A percentile compares a stretch with the other conserved stretches of the same genome.
These are phyloP conservation scores for Phrynocephalus forsythii DNA, from an alignment of 2,797 vertebrate species.

Conservation along the genomic window DNA sequence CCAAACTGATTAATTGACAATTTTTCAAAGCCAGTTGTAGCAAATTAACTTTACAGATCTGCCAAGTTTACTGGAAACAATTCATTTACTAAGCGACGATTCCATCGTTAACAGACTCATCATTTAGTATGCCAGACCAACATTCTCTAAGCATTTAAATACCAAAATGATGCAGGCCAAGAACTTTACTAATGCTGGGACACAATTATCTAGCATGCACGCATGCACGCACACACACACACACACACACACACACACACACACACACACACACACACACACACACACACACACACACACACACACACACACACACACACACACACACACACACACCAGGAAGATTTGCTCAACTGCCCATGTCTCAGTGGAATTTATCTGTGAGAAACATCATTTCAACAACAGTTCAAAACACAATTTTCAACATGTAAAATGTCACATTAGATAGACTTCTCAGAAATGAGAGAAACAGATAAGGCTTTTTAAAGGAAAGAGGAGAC, in stretches of 20 bases:
- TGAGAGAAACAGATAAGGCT: not conserved
- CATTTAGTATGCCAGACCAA: constrained; percentile 56
- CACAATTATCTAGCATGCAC: not conserved
- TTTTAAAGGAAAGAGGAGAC: not conserved
- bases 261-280: no score
- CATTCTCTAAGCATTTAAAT: constrained; percentile 41
- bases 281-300: no score
- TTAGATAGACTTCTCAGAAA: not conserved
- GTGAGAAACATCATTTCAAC: not conserved
- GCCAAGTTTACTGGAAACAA: constrained; percentile 72
- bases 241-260: no score
- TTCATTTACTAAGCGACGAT: constrained; percentile 64
- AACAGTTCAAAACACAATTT: not conserved
- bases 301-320: no score
- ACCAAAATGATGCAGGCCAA: constrained; percentile 42
- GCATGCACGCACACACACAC: no score
- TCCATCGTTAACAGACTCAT: constrained; percentile 52
- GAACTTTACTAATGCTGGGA: constrained; percentile 4
- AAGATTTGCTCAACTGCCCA: not conserved
- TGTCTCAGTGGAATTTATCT: not conserved
- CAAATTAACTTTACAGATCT: constrained; percentile 53
- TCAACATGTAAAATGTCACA: not conserved
- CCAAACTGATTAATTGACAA: constrained; percentile 54
- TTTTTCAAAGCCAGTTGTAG: constrained; percentile 56
- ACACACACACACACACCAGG: no score